Conservation (phyloP, 1,140 invertebrate species). For the Dysdera silvatica region DNA sequence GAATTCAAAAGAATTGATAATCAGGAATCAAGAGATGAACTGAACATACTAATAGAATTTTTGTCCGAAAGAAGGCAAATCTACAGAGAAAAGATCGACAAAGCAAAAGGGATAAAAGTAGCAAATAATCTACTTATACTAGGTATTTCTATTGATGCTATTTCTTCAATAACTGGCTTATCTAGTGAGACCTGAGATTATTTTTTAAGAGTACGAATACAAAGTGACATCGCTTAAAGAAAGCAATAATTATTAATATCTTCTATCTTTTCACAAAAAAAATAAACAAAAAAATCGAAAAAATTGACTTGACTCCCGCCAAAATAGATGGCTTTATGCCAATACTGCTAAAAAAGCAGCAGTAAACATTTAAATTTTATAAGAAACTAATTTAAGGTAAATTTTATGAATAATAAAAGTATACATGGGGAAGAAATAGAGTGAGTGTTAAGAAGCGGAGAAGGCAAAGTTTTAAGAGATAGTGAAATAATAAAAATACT, state of each 20-base stretch:
- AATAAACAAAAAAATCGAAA: not conserved
- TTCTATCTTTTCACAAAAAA: too few species aligned
- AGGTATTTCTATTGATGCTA: not conserved
- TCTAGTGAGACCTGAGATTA: not conserved
- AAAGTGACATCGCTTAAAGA: too few species aligned
- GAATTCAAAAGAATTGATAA: not conserved
- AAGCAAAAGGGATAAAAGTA: not conserved
- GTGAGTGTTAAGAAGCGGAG: not conserved
- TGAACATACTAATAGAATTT: not conserved
- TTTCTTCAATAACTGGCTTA: not conserved
- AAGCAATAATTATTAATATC: too few species aligned
- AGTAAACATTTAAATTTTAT: not conserved
- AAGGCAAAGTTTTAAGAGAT: conserved; percentile 5
- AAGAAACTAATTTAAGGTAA: not conserved
- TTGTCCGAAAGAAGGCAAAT: not conserved
- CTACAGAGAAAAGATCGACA: not conserved
- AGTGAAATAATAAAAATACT: conserved; percentile 1
- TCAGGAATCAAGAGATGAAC: not conserved
- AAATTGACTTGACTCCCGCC: not conserved
- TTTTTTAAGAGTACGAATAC: too few species aligned
- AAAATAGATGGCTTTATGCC: too few species aligned
- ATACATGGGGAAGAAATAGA: conserved; percentile 8
- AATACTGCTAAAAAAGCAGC: not conserved
- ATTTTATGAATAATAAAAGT: conserved; percentile 13
- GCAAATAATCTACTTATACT: not conserved